Evolutionary conservation across 2,113 vertebrate species (phyloP), one percentile per base, ranked within the genome.

Genomic region (Pipra filicauda): DNA sequence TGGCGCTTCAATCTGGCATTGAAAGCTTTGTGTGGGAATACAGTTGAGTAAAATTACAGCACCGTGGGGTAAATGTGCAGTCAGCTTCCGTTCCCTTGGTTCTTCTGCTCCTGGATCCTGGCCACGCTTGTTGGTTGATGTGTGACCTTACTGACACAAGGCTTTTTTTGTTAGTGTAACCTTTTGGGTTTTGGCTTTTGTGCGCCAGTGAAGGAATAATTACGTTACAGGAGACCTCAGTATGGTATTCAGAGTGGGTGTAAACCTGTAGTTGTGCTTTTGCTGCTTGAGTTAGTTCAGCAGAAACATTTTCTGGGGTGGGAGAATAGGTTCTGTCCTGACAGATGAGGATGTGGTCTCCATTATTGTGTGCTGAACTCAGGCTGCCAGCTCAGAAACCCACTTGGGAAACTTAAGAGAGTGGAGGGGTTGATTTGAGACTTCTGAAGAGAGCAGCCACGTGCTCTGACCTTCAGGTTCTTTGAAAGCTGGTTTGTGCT

Each of bases 251-350:
- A 37, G 1, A 39, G 70, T 17, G 37, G 49, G 37, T 33, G 8
- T 49, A 80, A 31, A 66, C 31, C 6, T 2, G 1, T 17, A 49
- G n/a, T 15, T 62, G 12, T 23, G 62, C 11, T 86, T 41, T 43
- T 77, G 33, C 7, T 6, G 12, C 17, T 59, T 24, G 26, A 70
- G 16, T 41, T 77, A 11, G 44, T 49, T 49, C 41, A 43, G 31
- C 46, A 77, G 37, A 30, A 59, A 5, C 3, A 0, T 31, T 37
- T 31, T 55, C 2, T 41, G 1, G 1, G 19, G 4, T 39, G 15
- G 33, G 23, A 37, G 35, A 19, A 31, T 0, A 28, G 64, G 19
- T 52, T 76, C 28, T 62, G 22, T 70, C 44, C 16, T 41, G 64
- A 30, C 17, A n/a, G n/a, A 10, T 24, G 54, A 43, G 33, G 35